Evolutionary conservation across 2,888 invertebrate species (phyloP).

Genomic region (Gasteruption jaculator): DNA sequence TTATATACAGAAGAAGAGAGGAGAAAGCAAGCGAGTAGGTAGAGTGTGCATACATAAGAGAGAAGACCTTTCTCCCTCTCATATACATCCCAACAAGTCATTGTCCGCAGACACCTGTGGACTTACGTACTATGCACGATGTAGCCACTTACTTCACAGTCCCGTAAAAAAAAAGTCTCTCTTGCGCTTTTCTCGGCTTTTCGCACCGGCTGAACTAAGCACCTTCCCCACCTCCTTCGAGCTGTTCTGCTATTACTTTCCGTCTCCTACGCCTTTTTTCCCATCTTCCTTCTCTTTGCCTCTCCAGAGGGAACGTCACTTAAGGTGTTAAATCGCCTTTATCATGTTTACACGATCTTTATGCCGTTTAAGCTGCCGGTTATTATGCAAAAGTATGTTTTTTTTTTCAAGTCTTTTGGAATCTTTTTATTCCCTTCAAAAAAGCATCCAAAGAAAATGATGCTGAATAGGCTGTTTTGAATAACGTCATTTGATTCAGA

Average conservation of each 20-base stretch:
- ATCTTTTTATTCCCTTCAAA: no score
- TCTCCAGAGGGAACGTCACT: constrained; percentile 25
- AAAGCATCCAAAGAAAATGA: no score
- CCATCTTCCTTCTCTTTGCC: constrained; percentile 14
- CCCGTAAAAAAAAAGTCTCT: constrained; percentile 27
- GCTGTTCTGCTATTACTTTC: constrained; percentile 16
- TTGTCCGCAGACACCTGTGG: constrained; percentile 51
- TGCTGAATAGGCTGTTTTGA: no score
- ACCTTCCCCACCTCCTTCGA: constrained; percentile 21
- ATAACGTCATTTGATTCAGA: no score
- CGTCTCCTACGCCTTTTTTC: constrained; percentile 4
- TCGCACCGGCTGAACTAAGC: constrained; percentile 25
- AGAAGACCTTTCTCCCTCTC: no score
- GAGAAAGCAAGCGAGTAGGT: background rate
- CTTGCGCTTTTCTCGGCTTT: constrained; percentile 43
- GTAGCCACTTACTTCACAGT: constrained; percentile 39
- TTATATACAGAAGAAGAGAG: background rate
- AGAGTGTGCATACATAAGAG: background rate
- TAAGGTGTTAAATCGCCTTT: constrained; percentile 38
- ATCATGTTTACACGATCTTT: no score
- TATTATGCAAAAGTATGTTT: no score
- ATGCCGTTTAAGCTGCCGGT: no score
- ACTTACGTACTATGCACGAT: constrained; percentile 35
- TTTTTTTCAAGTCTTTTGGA: no score
- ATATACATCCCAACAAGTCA: no score